Evolutionary conservation across 2,888 invertebrate species (phyloP).

Genomic region (Agriopis marginaria): DNA sequence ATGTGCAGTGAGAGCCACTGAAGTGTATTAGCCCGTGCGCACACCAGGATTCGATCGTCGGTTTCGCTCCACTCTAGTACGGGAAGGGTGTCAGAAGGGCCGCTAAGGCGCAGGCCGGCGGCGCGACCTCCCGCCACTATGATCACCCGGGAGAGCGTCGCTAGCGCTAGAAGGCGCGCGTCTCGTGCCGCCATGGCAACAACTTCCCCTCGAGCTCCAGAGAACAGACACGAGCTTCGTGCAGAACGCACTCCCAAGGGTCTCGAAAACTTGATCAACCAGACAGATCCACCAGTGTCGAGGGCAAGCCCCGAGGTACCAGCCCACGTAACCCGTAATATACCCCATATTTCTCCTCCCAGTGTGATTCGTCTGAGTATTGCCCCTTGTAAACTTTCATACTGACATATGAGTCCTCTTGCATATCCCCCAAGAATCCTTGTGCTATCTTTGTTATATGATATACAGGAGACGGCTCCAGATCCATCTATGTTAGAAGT

Average conservation of each 20-base stretch:
- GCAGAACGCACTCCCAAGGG: constrained; percentile 95
- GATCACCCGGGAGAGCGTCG: constrained; percentile 95
- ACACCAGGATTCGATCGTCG: constrained; percentile 94
- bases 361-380: constrained; percentile 78
- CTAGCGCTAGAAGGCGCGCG: constrained; percentile 93
- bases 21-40: constrained; percentile 93
- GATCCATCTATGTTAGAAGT: constrained; percentile 87
- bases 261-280: constrained; percentile 95
- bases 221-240: constrained; percentile 97
- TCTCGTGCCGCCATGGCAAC: constrained; percentile 79
- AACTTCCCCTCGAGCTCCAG: constrained; percentile 97
- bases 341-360: constrained; percentile 82
- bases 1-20: constrained; percentile 93
- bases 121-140: constrained; percentile 79
- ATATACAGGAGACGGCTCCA: constrained; percentile 93
- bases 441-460: constrained; percentile 95
- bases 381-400: constrained; percentile 91
- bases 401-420: constrained; percentile 95
- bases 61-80: constrained; percentile 93
- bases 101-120: constrained; percentile 87
- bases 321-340: constrained; percentile 78
- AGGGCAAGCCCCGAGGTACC: constrained; percentile 85
- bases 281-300: constrained; percentile 98
- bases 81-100: constrained; percentile 93
- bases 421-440: constrained; percentile 91